A percentile compares a stretch with the other conserved stretches of the same genome.
Evolutionary conservation across 2,888 invertebrate species (phyloP).

Genomic region (Polyommatus icarus): DNA sequence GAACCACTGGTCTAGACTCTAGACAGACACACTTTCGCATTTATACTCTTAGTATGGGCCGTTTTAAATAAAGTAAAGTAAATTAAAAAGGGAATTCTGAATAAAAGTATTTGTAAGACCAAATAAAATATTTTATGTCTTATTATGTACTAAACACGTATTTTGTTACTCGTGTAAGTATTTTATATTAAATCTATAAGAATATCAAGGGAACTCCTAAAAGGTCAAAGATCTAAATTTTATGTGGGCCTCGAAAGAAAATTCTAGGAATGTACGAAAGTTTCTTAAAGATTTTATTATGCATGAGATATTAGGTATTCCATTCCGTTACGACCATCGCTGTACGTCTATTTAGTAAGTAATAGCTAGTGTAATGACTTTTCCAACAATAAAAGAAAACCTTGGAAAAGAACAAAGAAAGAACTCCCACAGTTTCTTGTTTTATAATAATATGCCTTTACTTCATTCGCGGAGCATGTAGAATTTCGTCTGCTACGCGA

Average conservation of each 20-base stretch:
- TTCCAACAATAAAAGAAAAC: conserved; percentile 1
- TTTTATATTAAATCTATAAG: neutral
- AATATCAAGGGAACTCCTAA: neutral
- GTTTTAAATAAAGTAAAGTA: too few relatives aligned
- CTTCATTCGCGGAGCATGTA: too few relatives aligned
- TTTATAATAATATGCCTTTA: too few relatives aligned
- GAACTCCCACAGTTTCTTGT: neutral
- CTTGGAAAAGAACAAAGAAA: neutral
- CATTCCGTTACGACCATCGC: conserved; percentile 6
- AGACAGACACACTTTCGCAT: too few relatives aligned
- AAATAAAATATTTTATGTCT: too few relatives aligned
- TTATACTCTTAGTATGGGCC: too few relatives aligned
- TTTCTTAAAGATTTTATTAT: conserved; percentile 18
- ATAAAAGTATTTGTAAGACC: too few relatives aligned
- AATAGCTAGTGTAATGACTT: neutral
- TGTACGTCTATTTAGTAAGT: neutral
- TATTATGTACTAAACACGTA: neutral
- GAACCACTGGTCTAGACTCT: too few relatives aligned
- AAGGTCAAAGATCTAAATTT: neutral
- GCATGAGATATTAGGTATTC: conserved; percentile 18
- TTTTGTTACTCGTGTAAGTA: neutral
- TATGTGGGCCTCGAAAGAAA: neutral
- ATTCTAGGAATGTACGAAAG: neutral
- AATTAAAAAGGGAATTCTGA: too few relatives aligned
- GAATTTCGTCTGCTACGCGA: too few relatives aligned